Evolutionary conservation across 2,113 vertebrate species (phyloP).

Genomic region (Ptilonorhynchus violaceus): DNA sequence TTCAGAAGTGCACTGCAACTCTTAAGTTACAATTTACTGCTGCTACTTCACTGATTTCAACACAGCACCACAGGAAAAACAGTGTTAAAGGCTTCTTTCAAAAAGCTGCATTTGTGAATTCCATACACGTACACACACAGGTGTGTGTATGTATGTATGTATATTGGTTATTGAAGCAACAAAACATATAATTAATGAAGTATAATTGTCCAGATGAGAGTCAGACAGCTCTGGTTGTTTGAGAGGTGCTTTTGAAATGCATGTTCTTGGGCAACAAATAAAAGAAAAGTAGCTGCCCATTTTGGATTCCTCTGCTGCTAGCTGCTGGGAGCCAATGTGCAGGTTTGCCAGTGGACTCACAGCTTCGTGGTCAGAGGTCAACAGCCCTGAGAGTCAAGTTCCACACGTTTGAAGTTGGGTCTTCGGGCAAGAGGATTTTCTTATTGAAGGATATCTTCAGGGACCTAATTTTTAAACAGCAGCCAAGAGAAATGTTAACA

Average conservation of each 20-base stretch:
- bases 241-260: neutral
- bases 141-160: neutral
- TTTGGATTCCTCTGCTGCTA: neutral
- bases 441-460: conserved; percentile 25
- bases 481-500: conserved; percentile 31
- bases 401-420: neutral
- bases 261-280: neutral
- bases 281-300: neutral
- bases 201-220: neutral
- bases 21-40: neutral
- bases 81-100: neutral
- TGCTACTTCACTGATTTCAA: neutral
- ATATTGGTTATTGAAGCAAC: neutral
- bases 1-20: neutral
- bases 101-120: neutral
- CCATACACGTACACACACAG: rapidly evolving
- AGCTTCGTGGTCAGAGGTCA: neutral
- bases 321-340: neutral
- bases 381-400: neutral
- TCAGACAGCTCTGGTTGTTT: neutral
- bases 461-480: conserved; percentile 19
- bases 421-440: neutral
- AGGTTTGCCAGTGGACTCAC: neutral
- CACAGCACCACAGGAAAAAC: neutral
- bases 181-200: neutral